A percentile compares a stretch with the other conserved stretches of the same genome.
These are phyloP conservation scores for Aldabrachelys gigantea DNA, from an alignment of 2,113 vertebrate genomes.

Conservation along the genomic window DNA sequence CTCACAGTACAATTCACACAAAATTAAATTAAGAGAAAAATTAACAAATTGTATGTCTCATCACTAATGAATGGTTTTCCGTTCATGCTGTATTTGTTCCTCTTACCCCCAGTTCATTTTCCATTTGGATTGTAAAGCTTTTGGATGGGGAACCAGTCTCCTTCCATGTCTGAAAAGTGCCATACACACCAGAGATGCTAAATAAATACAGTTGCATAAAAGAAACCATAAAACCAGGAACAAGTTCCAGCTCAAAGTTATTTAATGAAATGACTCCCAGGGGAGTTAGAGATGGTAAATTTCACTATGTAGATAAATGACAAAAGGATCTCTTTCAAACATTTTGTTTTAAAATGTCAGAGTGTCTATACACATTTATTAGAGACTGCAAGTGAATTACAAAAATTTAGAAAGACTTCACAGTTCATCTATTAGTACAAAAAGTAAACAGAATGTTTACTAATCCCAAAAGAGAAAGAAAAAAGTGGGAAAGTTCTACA, in stretches of 20 bases:
- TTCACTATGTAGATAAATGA: not conserved
- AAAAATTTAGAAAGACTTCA: not conserved
- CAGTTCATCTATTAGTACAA: not conserved
- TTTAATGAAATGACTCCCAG: not conserved
- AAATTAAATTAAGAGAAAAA: not conserved
- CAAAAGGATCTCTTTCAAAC: not conserved
- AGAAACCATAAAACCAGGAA: not conserved
- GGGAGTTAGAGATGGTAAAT: not conserved
- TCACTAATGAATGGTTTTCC: accelerated
- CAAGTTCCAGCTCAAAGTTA: not conserved
- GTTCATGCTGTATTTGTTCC: accelerated
- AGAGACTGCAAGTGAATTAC: not conserved
- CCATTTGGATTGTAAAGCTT: not conserved
- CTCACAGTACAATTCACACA: not conserved
- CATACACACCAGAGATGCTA: accelerated
- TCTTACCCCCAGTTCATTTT: not conserved
- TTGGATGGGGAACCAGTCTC: not conserved
- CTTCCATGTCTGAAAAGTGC: not conserved
- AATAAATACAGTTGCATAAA: conserved; percentile 6
- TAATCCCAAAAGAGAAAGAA: conserved; percentile 8
- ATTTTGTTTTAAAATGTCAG: conserved; percentile 1
- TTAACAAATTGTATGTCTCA: not conserved
- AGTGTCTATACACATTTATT: not conserved
- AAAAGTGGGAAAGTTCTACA: conserved; percentile 1
- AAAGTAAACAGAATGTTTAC: not conserved